Evolutionary conservation across 2,113 vertebrate genomes (phyloP), one percentile per base, ranked within the genome.

Genomic region (Corydoras maculifer): DNA sequence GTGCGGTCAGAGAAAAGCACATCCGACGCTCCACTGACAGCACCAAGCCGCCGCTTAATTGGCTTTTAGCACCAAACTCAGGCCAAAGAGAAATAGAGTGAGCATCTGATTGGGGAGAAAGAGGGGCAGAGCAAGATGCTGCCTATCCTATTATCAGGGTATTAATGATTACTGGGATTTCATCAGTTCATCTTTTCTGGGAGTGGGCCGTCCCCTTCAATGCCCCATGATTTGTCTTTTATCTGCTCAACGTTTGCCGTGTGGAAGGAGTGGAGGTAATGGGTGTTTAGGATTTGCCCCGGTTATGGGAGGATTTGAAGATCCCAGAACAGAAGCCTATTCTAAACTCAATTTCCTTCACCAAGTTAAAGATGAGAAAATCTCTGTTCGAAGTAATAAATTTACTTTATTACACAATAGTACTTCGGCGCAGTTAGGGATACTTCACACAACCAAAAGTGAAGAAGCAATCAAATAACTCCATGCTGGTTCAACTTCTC

Each of bases 1-100:
- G 89, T 85, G 86, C 90, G 86, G 90, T 89, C 90, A 88, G 87
- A 82, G 88, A 84, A 80, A 88, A 79, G 86, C 90, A 88, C 86
- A 88, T 86, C 84, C 88, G 91, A 87, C 88, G 85, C 85, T 86
- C 83, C 85, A 81, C 9, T 87, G 86, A 86, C 89, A 90, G 86
- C 84, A 84, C 15, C 82, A 62, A 89, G 86, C 79, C 86, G 88
- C 83, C 78, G 82, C 91, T 90, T 89, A 86, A 90, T 90, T 87
- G 90, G 89, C 89, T 90, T 86, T 80, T 81, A 75, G 86, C 75
- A 80, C 0, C 68, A 86, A 78, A 85, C 81, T 81, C 84, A 84
- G 84, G 7, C 86, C 82, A 83, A 84, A 87, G 84, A 84, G 82
- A 84, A 78, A 72, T 68, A 59, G 74, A 2, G 51, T 62, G 87